Percentiles rank a stretch among this genome's conserved stretches.
Conservation (phyloP, 2,888 invertebrate genomes). For the Listrodromus nycthemerus region DNA sequence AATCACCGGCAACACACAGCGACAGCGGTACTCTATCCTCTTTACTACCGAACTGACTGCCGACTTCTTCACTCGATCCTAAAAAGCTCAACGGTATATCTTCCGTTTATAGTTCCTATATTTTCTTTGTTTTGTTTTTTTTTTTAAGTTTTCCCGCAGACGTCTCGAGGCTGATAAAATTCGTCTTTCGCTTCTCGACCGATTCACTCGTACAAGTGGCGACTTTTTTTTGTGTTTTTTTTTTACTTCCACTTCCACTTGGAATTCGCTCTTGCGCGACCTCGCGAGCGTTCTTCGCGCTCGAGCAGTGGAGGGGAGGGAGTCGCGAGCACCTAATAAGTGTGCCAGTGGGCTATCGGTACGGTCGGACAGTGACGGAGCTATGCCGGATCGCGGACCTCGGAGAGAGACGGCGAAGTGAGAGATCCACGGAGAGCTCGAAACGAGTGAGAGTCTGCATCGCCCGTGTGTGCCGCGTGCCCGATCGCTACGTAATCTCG, state of each 20-base stretch:
- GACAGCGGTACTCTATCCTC: conserved; percentile 4
- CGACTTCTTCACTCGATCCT: neutral
- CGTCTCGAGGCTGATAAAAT: neutral
- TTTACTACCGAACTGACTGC: neutral
- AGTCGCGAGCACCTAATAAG: conserved; percentile 60
- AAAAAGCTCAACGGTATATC: neutral
- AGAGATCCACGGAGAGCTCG: conserved; percentile 1
- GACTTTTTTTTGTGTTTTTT: neutral
- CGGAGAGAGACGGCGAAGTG: conserved; percentile 14
- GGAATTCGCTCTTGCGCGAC: conserved; percentile 7
- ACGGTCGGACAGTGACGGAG: conserved; percentile 16
- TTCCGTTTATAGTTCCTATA: neutral
- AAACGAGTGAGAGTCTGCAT: conserved; percentile 36
- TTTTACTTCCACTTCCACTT: neutral
- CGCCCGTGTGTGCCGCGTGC: neutral
- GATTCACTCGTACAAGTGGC: neutral
- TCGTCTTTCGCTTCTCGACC: neutral
- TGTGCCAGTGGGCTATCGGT: conserved; percentile 67
- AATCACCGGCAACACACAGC: neutral
- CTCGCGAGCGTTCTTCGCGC: conserved; percentile 34
- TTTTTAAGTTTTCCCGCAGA: neutral
- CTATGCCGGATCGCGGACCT: conserved; percentile 47
- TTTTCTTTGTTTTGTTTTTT: neutral
- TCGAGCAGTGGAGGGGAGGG: conserved; percentile 14
- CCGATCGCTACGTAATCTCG: conserved; percentile 7